Conservation (phyloP, 2,888 invertebrate species). For the Brachyopa scutellaris region DNA sequence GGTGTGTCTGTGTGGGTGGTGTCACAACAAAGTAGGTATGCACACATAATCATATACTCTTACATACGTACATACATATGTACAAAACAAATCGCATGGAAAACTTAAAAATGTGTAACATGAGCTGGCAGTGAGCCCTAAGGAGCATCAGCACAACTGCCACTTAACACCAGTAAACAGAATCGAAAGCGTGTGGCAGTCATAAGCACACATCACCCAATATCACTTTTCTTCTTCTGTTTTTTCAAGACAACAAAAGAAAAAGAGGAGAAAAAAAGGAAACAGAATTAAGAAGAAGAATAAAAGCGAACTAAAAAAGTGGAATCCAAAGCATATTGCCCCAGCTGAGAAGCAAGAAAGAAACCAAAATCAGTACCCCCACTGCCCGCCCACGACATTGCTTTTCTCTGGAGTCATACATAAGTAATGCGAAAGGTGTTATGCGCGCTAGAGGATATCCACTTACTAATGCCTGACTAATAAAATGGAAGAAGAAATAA, state of each 20-base stretch:
- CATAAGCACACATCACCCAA: constrained; percentile 21
- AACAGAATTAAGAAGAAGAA: constrained; percentile 18
- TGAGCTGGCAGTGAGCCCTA: constrained; percentile 25
- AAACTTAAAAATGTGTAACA: constrained; percentile 60
- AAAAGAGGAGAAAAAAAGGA: background rate
- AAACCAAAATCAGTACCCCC: background rate
- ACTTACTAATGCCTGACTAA: constrained; percentile 68
- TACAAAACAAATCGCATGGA: constrained; percentile 50
- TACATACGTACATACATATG: background rate
- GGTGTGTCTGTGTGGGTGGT: constrained; percentile 1
- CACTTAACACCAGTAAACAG: constrained; percentile 66
- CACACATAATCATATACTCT: background rate
- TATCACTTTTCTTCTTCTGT: background rate
- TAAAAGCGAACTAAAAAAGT: background rate
- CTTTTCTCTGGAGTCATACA: constrained; percentile 48
- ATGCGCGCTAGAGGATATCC: constrained; percentile 59
- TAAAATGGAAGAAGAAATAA: constrained; percentile 66
- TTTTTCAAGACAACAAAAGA: constrained; percentile 8
- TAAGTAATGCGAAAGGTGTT: constrained; percentile 59
- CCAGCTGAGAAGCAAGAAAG: background rate
- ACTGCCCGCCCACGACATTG: no score
- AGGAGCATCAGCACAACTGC: constrained; percentile 55
- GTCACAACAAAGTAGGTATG: constrained; percentile 27
- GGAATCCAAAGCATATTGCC: constrained; percentile 44
- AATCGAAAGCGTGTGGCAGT: constrained; percentile 31